phyloP scores from a whole-genome alignment of 2,113 vertebrate species.

The Nannobrachium achirus region DNA sequence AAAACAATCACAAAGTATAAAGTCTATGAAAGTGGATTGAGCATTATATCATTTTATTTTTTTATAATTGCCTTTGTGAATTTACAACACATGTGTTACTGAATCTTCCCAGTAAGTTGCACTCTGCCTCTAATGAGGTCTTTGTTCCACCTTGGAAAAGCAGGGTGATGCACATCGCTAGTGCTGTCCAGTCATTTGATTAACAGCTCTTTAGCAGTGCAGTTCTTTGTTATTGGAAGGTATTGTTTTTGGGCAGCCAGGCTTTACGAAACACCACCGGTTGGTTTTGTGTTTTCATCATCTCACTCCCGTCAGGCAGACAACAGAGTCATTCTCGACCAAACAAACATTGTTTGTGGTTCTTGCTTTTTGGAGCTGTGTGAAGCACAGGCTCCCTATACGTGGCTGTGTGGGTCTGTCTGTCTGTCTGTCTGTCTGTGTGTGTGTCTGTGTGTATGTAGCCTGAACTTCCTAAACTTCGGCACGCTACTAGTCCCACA shows the following conservation, averaged over 20 bases:
- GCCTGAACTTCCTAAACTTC: no score
- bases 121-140: conserved; percentile 44
- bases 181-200: conserved; percentile 50
- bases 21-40: conserved; percentile 1
- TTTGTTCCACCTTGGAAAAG: conserved; percentile 28
- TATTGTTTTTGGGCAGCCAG: conserved; percentile 79
- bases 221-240: conserved; percentile 52
- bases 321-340: conserved; percentile 36
- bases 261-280: conserved; percentile 53
- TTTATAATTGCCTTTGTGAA: conserved; percentile 13
- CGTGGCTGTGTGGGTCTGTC: no score
- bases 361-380: no score
- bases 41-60: conserved; percentile 2
- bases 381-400: no score
- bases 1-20: no score
- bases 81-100: conserved; percentile 22
- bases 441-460: no score
- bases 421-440: no score
- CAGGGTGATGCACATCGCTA: conserved; percentile 11
- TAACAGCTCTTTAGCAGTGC: conserved; percentile 47
- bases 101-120: conserved; percentile 22
- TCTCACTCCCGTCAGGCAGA: conserved; percentile 42
- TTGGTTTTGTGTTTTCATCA: conserved; percentile 48
- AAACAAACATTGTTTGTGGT: conserved; percentile 25
- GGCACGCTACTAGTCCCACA: no score